These are phyloP conservation scores for Crenuchus spilurus DNA, from an alignment of 2,797 vertebrate species.

Conservation along the genomic window DNA sequence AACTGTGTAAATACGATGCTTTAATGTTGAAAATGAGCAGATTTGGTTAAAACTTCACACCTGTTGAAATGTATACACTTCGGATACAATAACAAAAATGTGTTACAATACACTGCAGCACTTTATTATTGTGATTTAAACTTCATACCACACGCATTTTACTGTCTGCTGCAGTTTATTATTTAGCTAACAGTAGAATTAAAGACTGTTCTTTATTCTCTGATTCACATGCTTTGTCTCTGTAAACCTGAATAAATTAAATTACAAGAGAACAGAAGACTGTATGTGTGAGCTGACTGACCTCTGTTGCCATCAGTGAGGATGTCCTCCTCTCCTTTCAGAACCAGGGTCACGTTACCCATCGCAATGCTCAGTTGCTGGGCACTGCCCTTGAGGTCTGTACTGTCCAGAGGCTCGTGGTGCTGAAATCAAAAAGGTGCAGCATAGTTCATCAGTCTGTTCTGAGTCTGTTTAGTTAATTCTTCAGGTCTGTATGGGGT, in stretches of 20 bases:
- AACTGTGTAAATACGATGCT: too few relatives aligned
- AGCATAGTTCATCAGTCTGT: neutral
- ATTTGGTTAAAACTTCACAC: too few relatives aligned
- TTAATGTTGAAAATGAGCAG: too few relatives aligned
- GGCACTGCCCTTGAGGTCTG: slow-evolving; percentile 80
- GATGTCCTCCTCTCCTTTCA: slow-evolving; percentile 92
- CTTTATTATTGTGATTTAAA: too few relatives aligned
- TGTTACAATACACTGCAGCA: too few relatives aligned
- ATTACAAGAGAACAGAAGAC: neutral
- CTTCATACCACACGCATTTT: too few relatives aligned
- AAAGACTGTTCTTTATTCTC: too few relatives aligned
- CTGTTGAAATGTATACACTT: too few relatives aligned
- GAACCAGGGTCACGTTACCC: slow-evolving; percentile 92
- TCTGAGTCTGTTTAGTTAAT: neutral
- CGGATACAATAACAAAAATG: too few relatives aligned
- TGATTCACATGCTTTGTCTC: too few relatives aligned
- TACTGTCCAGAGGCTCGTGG: slow-evolving; percentile 81
- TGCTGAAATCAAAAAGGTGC: slow-evolving; percentile 73
- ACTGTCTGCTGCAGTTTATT: too few relatives aligned
- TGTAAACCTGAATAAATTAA: neutral
- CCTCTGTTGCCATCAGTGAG: slow-evolving; percentile 92
- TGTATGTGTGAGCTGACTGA: slow-evolving; percentile 65
- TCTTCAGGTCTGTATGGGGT: neutral
- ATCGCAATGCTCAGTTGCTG: slow-evolving; percentile 90
- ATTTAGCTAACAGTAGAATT: too few relatives aligned